phyloP scores from a whole-genome alignment of 2,797 vertebrate genomes.

The Oryzias sinensis region DNA sequence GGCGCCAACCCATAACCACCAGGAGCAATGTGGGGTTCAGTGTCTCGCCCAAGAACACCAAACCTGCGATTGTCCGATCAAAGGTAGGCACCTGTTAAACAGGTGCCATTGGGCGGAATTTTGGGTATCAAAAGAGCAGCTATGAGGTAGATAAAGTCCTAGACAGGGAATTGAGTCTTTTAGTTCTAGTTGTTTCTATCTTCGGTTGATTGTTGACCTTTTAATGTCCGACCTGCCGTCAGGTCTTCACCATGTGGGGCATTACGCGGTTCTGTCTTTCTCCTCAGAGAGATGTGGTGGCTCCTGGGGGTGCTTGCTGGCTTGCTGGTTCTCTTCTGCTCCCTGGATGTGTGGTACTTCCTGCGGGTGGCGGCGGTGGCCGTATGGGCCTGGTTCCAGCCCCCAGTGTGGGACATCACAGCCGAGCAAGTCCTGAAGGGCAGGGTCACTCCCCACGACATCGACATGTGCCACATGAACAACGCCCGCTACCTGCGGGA shows the following conservation, averaged over 20 bases:
- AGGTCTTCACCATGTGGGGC: background rate
- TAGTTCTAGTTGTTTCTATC: too few relatives aligned
- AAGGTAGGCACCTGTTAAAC: too few relatives aligned
- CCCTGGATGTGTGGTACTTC: slow-evolving; percentile 84
- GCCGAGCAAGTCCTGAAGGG: slow-evolving; percentile 75
- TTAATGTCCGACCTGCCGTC: too few relatives aligned
- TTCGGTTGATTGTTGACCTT: too few relatives aligned
- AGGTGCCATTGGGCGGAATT: too few relatives aligned
- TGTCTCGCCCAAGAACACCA: too few relatives aligned
- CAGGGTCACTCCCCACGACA: slow-evolving; percentile 80
- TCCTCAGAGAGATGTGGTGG: slow-evolving; percentile 63
- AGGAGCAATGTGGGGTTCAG: too few relatives aligned
- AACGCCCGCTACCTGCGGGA: slow-evolving; percentile 90
- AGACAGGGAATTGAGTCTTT: too few relatives aligned
- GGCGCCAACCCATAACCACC: too few relatives aligned
- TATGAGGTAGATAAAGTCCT: too few relatives aligned
- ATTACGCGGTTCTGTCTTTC: background rate
- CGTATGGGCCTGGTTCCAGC: slow-evolving; percentile 77
- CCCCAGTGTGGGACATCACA: slow-evolving; percentile 79
- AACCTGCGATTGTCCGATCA: too few relatives aligned
- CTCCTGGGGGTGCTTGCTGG: slow-evolving; percentile 57
- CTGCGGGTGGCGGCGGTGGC: slow-evolving; percentile 59
- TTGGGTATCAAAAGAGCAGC: too few relatives aligned
- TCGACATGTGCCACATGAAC: slow-evolving; percentile 92
- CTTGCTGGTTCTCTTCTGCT: slow-evolving; percentile 74